These are phyloP conservation scores for Ectobius pallidus DNA, from an alignment of 2,888 invertebrate genomes.

Conservation along the genomic window DNA sequence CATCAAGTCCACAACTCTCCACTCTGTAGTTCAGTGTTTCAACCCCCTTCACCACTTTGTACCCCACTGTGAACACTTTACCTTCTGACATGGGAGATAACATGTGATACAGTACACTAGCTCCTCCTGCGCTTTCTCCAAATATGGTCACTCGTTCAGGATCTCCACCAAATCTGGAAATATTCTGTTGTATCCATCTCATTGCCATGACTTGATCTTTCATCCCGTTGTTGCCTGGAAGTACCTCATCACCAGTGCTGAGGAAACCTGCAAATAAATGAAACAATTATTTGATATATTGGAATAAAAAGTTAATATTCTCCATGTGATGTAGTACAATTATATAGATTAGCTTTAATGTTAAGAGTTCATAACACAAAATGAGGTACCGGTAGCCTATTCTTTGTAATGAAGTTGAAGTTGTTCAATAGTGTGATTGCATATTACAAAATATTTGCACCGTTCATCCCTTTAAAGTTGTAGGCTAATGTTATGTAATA, in stretches of 20 bases:
- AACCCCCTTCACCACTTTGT: no score
- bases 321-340: no score
- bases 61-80: conserved; percentile 29
- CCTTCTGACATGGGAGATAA: conserved; percentile 71
- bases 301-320: no score
- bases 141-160: conserved; percentile 66
- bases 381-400: no score
- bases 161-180: conserved; percentile 71
- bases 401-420: no score
- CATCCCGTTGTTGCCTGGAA: conserved; percentile 72
- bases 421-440: no score
- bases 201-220: conserved; percentile 67
- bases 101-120: conserved; percentile 58
- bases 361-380: not conserved
- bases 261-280: conserved; percentile 60
- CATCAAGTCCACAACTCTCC: no score
- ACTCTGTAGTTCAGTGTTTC: no score
- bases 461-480: no score
- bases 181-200: conserved; percentile 61
- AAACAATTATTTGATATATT: no score
- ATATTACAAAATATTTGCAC: no score
- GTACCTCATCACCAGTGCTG: conserved; percentile 68
- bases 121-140: conserved; percentile 62
- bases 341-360: not conserved
- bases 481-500: no score